Base-by-base conservation (phyloP, 2,888 invertebrate genomes). In the Beris morrisii region DNA sequence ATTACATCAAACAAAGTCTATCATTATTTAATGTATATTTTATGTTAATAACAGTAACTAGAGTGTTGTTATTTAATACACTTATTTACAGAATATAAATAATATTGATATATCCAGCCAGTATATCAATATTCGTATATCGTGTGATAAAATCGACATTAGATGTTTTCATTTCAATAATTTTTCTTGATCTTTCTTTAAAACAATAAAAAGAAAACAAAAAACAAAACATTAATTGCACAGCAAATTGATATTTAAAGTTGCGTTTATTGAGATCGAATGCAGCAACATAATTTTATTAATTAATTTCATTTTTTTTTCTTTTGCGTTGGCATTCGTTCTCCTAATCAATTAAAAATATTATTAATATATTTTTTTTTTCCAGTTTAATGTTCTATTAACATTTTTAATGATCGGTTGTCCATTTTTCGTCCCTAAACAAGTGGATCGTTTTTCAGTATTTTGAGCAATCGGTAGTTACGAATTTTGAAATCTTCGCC, bases 41-140 rank as follows among this genome's bases (percentile, higher is more conserved):
- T 38, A 38, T 38, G 38, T 38, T 38, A 38, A 7, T 38, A 38
- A 38, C 38, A 38, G 9, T 38, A 38, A 38, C 9, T 38, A 38
- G 38, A 9, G 2, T 7, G 5, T 38, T 38, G 5, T 38, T 38
- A 38, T 7, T 38, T 38, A 3, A 38, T 9, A 38, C 43, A 38
- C 50, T 54, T 64, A 64, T 64, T 64, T 64, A 64, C 64, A 64
- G 44, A 64, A 54, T 54, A 64, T 54, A 54, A 32, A 64, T 54
- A 54, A 64, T 64, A 64, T 64, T 64, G 64, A 64, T 64, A 64
- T 46, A 64, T 64, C 64, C 64, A 64, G 64, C 64, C 54, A 15
- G 43, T 64, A 55, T 64, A 64, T 64, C 64, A 64, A 54, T 64
- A 64, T 64, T 64, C 22, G 54, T 46, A 64, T 54, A 64, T 64